Conservation (phyloP, 2,888 invertebrate genomes). For the Dolichomitus sp. region DNA sequence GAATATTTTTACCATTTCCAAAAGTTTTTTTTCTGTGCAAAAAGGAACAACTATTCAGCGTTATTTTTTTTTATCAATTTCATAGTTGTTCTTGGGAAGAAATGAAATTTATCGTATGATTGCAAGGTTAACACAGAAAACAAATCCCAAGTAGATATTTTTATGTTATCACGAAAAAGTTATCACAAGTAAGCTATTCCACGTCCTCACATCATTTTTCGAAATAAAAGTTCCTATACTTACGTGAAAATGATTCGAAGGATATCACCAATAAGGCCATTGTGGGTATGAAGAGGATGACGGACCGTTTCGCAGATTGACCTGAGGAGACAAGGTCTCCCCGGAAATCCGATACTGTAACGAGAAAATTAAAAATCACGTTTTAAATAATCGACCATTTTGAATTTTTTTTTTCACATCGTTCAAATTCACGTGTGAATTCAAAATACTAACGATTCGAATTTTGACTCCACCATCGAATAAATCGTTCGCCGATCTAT, state of each 20-base stretch:
- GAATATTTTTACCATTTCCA: no score
- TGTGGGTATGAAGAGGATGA: constrained; percentile 74
- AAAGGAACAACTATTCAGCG: no score
- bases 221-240: constrained; percentile 67
- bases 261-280: constrained; percentile 82
- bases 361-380: constrained; percentile 18
- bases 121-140: no score
- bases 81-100: no score
- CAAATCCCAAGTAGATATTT: no score
- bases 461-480: constrained; percentile 78
- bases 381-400: constrained; percentile 18
- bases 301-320: constrained; percentile 82
- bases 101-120: no score
- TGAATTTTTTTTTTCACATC: background rate
- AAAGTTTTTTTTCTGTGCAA: no score
- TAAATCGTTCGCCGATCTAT: constrained; percentile 77
- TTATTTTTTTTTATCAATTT: no score
- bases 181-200: no score
- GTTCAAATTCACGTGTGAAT: background rate
- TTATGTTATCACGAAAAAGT: no score
- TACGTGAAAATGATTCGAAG: constrained; percentile 82
- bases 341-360: constrained; percentile 80
- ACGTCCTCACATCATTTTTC: background rate
- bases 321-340: constrained; percentile 80
- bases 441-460: constrained; percentile 77